phyloP scores from a whole-genome alignment of 2,888 invertebrate species.

The Hybos culiciformis region DNA sequence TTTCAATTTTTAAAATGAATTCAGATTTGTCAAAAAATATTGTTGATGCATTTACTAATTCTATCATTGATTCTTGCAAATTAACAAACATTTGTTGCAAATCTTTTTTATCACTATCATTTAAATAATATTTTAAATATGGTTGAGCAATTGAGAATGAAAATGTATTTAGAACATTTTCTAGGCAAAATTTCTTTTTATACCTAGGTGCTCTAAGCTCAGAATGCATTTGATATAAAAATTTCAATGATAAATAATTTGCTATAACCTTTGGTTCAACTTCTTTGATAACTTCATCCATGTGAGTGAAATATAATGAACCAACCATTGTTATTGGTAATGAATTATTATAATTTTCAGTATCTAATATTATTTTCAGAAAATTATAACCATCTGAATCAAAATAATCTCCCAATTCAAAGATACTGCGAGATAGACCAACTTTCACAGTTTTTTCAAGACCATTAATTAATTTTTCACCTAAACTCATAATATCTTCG shows the following conservation, averaged over 20 bases:
- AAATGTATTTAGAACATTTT: neutral
- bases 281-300: neutral
- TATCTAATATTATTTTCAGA: neutral
- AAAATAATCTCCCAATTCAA: neutral
- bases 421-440: neutral
- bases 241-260: conserved; percentile 28
- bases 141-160: conserved; percentile 7
- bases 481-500: neutral
- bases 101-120: conserved; percentile 18
- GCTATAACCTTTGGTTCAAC: conserved; percentile 22
- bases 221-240: conserved; percentile 24
- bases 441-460: neutral
- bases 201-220: conserved; percentile 18
- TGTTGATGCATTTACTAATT: neutral
- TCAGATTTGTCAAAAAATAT: neutral
- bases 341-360: neutral
- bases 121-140: conserved; percentile 21
- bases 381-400: neutral
- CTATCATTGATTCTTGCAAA: conserved; percentile 16
- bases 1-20: neutral
- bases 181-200: conserved; percentile 14
- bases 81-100: conserved; percentile 21
- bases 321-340: neutral
- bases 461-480: neutral
- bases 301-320: neutral